Evolutionary conservation across 2,797 vertebrate genomes (phyloP), one percentile per base, ranked within the genome.

Genomic region (Peromyscus nudipes): DNA sequence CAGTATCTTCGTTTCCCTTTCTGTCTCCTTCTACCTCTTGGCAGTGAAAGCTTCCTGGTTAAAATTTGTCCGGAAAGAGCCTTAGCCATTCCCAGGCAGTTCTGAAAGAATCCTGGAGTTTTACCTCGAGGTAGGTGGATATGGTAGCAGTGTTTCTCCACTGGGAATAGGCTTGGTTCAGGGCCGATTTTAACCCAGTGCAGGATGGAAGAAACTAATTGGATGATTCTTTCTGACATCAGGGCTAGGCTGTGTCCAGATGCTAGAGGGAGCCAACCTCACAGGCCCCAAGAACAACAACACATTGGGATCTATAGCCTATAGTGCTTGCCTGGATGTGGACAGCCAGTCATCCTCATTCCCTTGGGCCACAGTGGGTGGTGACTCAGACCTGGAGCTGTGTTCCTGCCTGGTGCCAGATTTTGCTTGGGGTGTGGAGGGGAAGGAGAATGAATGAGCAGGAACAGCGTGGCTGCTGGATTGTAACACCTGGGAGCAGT

Each of bases 401-500:
- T 85, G 95, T 88, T 91, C 83, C 80, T 96, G 93, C 37, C 9
- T 82, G 1, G 27, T 96, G 89, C 97, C 92, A 93, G 91, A 49
- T 95, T 94, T 84, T 95, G 85, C 12, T 6, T 86, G 13, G 46
- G 73, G 89, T 40, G 49, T 17, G 75, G 90, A 95, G 82, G 94
- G 75, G 57, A 95, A 85, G 86, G 83, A 88, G 89, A 97, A 97
- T 98, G 98, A 98, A 98, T 98, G 97, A 95, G 95, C 89, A 88
- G 93, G 89, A 96, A 43, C 34, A 82, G 40, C 91, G 89, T 85
- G 96, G 46, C 96, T 91, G 90, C 82, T 83, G 88, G 92, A 87
- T 91, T 91, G 89, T 92, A 92, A 96, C 95, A 85, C 95, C 91
- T 73, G 49, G 89, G 89, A 97, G 60, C 87, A 77, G 81, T 86